Conservation (phyloP, 2,888 invertebrate species). For the Lottia gigantea region DNA sequence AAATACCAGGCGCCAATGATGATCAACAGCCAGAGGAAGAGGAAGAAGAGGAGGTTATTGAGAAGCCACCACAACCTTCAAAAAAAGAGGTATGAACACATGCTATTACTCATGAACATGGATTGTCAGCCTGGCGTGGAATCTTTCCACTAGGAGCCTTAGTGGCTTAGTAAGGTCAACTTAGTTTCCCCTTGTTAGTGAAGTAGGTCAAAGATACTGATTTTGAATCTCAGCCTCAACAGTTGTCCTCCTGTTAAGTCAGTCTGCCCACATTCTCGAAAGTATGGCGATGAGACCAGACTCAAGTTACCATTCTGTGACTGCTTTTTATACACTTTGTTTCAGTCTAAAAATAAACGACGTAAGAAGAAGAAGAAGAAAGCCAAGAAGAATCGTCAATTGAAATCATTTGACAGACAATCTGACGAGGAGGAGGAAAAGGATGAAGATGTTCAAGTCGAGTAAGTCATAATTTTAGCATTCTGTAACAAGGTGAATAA, state of each 20-base stretch:
- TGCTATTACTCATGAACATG: background rate
- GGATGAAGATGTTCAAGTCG: constrained; percentile 39
- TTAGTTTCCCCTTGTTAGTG: no score
- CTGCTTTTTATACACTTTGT: background rate
- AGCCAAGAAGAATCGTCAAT: constrained; percentile 44
- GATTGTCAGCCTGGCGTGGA: no score
- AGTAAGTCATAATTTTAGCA: constrained; percentile 32
- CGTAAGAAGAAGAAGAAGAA: constrained; percentile 64
- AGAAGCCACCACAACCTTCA: background rate
- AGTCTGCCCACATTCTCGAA: no score
- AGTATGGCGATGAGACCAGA: no score
- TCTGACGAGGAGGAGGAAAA: constrained; percentile 29
- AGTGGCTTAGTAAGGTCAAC: no score
- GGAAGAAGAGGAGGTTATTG: background rate
- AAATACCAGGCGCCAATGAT: constrained; percentile 24
- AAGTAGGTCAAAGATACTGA: no score
- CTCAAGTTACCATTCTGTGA: no score
- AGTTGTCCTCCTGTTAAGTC: no score
- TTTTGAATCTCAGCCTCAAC: no score
- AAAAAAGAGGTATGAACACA: background rate
- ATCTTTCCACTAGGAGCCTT: no score
- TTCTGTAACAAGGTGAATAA: no score
- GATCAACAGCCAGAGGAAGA: background rate
- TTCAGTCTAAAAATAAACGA: constrained; percentile 62
- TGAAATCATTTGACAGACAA: constrained; percentile 33